Base-by-base conservation (phyloP, 2,888 invertebrate species). In the Oligia strigilis region DNA sequence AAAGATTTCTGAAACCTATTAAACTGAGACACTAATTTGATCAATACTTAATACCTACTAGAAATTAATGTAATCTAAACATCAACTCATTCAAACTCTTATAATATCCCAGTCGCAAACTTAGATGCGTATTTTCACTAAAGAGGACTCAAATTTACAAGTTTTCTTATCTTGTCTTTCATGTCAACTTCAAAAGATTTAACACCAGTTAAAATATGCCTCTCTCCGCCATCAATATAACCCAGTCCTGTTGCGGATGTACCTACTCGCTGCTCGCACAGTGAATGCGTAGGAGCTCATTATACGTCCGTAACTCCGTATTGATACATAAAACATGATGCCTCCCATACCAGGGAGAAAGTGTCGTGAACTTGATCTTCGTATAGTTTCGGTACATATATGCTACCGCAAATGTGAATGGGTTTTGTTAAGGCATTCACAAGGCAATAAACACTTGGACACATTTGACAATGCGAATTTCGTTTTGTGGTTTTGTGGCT, bases 331-430 rank as follows among this genome's bases (percentile, higher is more conserved):
- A 90, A 90, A 86, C 89, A 89, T 89, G 70, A 75, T 76, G 66
- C 75, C 75, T 81, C 66, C 87, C 84, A 88, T 90, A 89, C 87
- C 87, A 2, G 62, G 74, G 91, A 85, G 92, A 92, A 92, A 92
- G 92, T 91, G 88, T 86, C 88, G 71, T 91, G 91, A 90, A 91
- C 92, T 90, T 92, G 92, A 91, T 90, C 88, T 86, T 86, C 65
- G 72, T 65, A 72, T 60, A n/a, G 71, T 67, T 75, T 65, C 72
- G 58, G 62, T 73, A 40, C 55, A 52, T 49, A 55, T 13, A 70
- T 29, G 75, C 64, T 72, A 65, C 65, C 14, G 58, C 36, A 70
- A 69, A 74, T 74, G 78, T 84, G 78, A 52, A 72, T 72, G 49
- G 84, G 62, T 55, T 83, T 49, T 74, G 13, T 46, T 60, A 62